A percentile compares a stretch with the other conserved stretches of the same genome.
These are phyloP conservation scores for Thryonomys swinderianus DNA, from an alignment of 2,113 vertebrate genomes.

Conservation along the genomic window DNA sequence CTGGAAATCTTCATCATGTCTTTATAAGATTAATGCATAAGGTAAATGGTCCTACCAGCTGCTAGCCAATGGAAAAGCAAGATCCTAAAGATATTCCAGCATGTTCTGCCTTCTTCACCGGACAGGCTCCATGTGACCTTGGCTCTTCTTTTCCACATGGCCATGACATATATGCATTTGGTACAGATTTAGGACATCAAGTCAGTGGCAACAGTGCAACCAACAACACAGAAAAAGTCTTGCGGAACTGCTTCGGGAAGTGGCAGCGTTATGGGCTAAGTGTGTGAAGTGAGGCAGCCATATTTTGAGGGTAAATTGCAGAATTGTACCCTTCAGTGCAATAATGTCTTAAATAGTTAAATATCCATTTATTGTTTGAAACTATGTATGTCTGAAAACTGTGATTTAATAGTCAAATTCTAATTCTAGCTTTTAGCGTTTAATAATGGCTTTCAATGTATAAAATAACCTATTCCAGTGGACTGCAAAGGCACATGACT, in stretches of 20 bases:
- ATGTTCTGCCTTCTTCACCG: background rate
- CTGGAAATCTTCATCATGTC: background rate
- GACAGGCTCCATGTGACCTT: background rate
- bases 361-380: background rate
- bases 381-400: background rate
- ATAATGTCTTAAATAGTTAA: background rate
- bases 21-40: background rate
- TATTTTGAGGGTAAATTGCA: background rate
- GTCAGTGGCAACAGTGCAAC: background rate
- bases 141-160: background rate
- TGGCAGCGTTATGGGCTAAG: background rate
- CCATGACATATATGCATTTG: background rate
- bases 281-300: background rate
- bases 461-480: background rate
- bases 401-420: background rate
- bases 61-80: background rate
- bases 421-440: background rate
- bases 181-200: background rate
- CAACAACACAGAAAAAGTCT: background rate
- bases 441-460: background rate
- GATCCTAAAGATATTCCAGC: background rate
- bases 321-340: background rate
- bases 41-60: background rate
- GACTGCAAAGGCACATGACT: background rate
- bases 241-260: background rate